These are phyloP conservation scores for Triops cancriformis DNA, from an alignment of 1,140 invertebrate species.

Conservation along the genomic window DNA sequence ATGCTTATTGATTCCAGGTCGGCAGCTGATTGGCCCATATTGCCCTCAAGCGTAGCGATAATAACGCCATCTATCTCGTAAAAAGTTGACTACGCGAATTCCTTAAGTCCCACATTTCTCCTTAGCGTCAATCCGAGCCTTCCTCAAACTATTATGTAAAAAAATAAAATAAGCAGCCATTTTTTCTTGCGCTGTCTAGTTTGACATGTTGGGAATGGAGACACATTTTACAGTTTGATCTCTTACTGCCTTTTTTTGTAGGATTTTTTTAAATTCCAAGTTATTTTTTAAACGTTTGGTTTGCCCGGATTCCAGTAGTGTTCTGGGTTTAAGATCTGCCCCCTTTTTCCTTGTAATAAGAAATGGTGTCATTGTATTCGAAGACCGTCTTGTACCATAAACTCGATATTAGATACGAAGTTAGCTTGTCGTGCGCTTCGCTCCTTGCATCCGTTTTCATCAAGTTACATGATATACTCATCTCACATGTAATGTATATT, in stretches of 20 bases:
- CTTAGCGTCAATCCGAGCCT: not conserved
- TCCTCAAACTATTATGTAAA: not conserved
- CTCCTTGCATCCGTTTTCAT: not conserved
- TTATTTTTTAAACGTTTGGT: too few relatives aligned
- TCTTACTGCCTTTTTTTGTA: not conserved
- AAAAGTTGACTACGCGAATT: not conserved
- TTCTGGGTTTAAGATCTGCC: too few relatives aligned
- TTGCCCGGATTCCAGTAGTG: too few relatives aligned
- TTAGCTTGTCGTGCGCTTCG: not conserved
- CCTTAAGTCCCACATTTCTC: not conserved
- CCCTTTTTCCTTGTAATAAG: too few relatives aligned
- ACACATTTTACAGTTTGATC: not conserved
- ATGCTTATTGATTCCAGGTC: not conserved
- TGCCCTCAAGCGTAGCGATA: not conserved
- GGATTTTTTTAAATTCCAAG: too few relatives aligned
- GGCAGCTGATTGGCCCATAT: not conserved
- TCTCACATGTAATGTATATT: slow-evolving; percentile 1
- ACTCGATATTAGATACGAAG: slow-evolving; percentile 6
- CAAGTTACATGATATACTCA: slow-evolving; percentile 11
- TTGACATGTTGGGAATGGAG: not conserved
- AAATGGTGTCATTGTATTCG: not conserved
- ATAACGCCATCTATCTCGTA: not conserved
- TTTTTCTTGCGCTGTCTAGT: not conserved
- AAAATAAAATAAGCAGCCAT: not conserved
- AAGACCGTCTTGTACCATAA: not conserved